phyloP scores from a whole-genome alignment of 2,888 invertebrate species.

The Brachypterus glaber region DNA sequence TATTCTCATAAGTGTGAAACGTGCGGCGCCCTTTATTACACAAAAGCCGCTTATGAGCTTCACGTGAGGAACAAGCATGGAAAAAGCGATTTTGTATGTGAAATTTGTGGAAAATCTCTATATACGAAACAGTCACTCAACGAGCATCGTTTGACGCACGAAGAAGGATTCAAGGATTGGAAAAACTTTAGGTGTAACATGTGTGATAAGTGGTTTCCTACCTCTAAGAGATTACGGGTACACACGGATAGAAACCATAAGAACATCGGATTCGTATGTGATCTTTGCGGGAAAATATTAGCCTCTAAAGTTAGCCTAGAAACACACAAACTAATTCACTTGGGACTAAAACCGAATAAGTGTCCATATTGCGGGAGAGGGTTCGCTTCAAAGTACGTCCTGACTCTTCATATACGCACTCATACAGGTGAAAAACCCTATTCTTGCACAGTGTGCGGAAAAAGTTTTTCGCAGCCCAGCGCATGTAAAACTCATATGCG shows the following conservation, averaged over 20 bases:
- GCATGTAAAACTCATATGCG: slow-evolving; percentile 28
- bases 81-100: slow-evolving; percentile 5
- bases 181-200: slow-evolving; percentile 4
- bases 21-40: slow-evolving; percentile 18
- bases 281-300: slow-evolving; percentile 45
- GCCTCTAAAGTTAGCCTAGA: slow-evolving; percentile 34
- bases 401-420: slow-evolving; percentile 34
- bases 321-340: slow-evolving; percentile 29
- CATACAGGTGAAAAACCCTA: slow-evolving; percentile 42
- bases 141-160: slow-evolving; percentile 9
- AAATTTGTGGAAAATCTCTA: slow-evolving; percentile 7
- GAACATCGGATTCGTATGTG: slow-evolving; percentile 34
- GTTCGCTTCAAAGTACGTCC: slow-evolving; percentile 46
- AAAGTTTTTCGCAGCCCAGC: slow-evolving; percentile 21
- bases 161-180: no score
- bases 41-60: slow-evolving; percentile 13
- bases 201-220: slow-evolving; percentile 22
- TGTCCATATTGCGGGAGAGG: slow-evolving; percentile 48
- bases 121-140: slow-evolving; percentile 4
- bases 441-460: slow-evolving; percentile 31
- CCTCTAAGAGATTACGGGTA: slow-evolving; percentile 20
- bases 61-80: slow-evolving; percentile 17
- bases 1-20: slow-evolving; percentile 13
- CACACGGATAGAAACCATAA: slow-evolving; percentile 21
- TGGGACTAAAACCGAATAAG: slow-evolving; percentile 39